Conservation (phyloP, 2,797 vertebrate genomes). For the Amblyopsis hoosieri region DNA sequence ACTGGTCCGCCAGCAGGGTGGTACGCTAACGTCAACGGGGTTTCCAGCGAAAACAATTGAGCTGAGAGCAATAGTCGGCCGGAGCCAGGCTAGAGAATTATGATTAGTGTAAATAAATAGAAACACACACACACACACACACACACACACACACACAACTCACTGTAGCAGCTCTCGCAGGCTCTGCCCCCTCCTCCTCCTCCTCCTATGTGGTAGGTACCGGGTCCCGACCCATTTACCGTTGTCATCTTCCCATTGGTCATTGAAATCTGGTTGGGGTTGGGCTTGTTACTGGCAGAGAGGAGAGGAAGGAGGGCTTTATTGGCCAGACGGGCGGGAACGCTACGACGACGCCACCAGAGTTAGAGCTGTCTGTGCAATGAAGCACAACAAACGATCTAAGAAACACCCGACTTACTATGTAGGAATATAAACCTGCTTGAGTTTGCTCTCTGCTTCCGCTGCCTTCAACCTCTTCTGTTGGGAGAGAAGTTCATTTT, state of each 20-base stretch:
- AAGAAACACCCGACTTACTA: conserved; percentile 88
- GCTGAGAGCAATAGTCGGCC: no score
- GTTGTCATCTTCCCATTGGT: conserved; percentile 91
- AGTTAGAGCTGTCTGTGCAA: background rate
- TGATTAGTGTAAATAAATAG: no score
- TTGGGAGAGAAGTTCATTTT: conserved; percentile 32
- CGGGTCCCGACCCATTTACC: conserved; percentile 89
- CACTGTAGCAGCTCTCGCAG: conserved; percentile 97
- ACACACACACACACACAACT: conserved; percentile 61
- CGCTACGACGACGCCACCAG: background rate
- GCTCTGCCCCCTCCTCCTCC: conserved; percentile 86
- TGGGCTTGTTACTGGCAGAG: conserved; percentile 92
- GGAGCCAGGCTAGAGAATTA: no score
- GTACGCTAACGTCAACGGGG: no score
- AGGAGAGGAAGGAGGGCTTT: background rate
- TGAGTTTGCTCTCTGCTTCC: conserved; percentile 97
- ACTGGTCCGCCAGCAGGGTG: no score
- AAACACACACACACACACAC: background rate
- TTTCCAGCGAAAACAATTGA: no score
- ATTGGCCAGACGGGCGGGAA: background rate
- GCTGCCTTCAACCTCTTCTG: conserved; percentile 98
- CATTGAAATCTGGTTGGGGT: conserved; percentile 95
- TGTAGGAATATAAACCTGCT: conserved; percentile 98
- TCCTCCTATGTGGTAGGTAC: conserved; percentile 84
- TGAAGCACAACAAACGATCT: conserved; percentile 16